Evolutionary conservation across 2,113 vertebrate genomes (phyloP).

Genomic region (Gymnobelideus leadbeateri): DNA sequence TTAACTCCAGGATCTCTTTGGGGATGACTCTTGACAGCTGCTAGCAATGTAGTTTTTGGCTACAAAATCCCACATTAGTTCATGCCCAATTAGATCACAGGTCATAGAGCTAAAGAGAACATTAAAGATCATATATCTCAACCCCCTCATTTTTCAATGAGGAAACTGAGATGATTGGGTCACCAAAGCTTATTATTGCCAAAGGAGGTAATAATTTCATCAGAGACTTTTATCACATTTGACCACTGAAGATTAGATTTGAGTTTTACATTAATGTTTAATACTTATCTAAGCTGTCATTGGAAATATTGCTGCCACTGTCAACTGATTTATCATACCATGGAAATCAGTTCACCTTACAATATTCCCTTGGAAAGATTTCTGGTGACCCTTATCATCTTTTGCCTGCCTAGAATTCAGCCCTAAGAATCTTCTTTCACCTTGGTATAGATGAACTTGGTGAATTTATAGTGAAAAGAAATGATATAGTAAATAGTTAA

Average conservation of each 20-base stretch:
- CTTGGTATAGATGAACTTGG: conserved; percentile 9
- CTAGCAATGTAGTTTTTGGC: neutral
- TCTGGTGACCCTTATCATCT: neutral
- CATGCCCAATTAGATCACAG: conserved; percentile 19
- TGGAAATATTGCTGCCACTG: neutral
- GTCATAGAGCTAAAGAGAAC: neutral
- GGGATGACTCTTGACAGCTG: neutral
- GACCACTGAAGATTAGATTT: neutral
- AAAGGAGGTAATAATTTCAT: neutral
- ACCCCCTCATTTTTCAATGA: neutral
- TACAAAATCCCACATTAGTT: neutral
- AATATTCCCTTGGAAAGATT: neutral
- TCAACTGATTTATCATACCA: conserved; percentile 19
- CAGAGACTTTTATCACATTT: neutral
- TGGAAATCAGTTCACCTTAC: neutral
- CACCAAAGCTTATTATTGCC: neutral
- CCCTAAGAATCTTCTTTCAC: neutral
- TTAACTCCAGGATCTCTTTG: neutral
- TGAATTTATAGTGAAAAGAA: conserved; percentile 33
- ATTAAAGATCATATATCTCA: neutral
- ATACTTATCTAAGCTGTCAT: neutral
- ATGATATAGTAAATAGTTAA: neutral
- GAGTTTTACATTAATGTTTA: neutral
- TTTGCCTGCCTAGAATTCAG: neutral
- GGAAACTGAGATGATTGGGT: neutral